A percentile compares a stretch with the other conserved stretches of the same genome.
Evolutionary conservation across 2,113 vertebrate species (phyloP).

Genomic region (Lophius piscatorius): DNA sequence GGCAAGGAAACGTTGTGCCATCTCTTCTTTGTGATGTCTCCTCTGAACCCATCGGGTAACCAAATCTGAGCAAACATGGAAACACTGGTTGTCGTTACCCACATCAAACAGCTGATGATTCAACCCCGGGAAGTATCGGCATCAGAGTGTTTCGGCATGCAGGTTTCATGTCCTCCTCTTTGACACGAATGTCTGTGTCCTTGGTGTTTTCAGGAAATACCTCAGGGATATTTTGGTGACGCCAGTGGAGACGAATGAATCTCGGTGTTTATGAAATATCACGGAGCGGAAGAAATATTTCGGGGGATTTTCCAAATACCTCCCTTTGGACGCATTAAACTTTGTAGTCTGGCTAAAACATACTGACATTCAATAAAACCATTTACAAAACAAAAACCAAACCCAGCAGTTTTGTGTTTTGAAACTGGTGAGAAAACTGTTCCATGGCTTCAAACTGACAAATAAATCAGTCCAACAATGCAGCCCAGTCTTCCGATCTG

Average conservation of each 20-base stretch:
- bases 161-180: conserved; percentile 19
- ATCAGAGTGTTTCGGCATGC: too few species aligned
- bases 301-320: background rate
- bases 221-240: background rate
- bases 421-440: background rate
- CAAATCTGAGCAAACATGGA: conserved; percentile 44
- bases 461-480: background rate
- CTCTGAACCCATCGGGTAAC: conserved; percentile 25
- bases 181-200: conserved; percentile 1
- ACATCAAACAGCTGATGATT: conserved; percentile 58
- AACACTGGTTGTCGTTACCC: conserved; percentile 52
- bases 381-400: background rate
- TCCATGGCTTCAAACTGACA: background rate
- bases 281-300: conserved; percentile 1
- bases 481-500: background rate
- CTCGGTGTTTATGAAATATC: conserved; percentile 12
- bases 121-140: conserved; percentile 32
- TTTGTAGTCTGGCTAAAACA: background rate
- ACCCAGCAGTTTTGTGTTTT: background rate
- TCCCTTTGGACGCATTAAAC: background rate
- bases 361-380: background rate
- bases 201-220: conserved; percentile 20
- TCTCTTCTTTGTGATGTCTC: conserved; percentile 54
- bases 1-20: conserved; percentile 39
- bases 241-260: conserved; percentile 1